Conservation (phyloP, 2,797 vertebrate genomes). For the Pagetopsis macropterus region DNA sequence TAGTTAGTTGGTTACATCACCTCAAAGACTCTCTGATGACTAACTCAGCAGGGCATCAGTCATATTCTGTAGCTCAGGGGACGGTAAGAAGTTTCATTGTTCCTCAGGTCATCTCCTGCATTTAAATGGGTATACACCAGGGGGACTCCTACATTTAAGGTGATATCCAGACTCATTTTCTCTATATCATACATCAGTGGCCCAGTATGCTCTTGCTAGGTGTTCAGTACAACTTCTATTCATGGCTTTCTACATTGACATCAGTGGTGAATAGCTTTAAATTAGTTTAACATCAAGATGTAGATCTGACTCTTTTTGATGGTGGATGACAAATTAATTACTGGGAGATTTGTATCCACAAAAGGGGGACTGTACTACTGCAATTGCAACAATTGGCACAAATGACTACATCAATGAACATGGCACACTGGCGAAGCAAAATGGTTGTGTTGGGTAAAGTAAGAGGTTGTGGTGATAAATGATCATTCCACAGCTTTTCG, state of each 20-base stretch:
- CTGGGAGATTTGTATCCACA: background rate
- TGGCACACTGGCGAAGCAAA: background rate
- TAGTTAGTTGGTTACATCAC: conserved; percentile 59
- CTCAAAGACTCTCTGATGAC: conserved; percentile 46
- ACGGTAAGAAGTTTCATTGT: conserved; percentile 12
- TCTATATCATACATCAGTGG: conserved; percentile 11
- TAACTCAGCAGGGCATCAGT: conserved; percentile 32
- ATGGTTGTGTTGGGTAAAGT: background rate
- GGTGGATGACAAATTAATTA: background rate
- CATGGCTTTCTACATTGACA: background rate
- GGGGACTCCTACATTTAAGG: conserved; percentile 10
- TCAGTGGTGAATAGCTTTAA: conserved; percentile 4
- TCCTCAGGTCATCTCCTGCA: conserved; percentile 21
- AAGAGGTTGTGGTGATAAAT: background rate
- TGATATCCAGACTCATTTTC: background rate
- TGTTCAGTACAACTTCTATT: conserved; percentile 24
- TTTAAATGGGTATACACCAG: conserved; percentile 1
- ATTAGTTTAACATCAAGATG: conserved; percentile 4
- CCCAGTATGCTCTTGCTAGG: background rate
- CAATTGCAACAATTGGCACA: background rate
- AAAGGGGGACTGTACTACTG: too few species aligned
- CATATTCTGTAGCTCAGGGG: conserved; percentile 13
- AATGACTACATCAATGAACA: background rate
- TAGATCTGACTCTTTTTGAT: background rate
- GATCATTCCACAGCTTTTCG: conserved; percentile 1